Evolutionary conservation across 1,140 invertebrate species (phyloP), one percentile per base, ranked within the genome.

Genomic region (Coelopa frigida): DNA sequence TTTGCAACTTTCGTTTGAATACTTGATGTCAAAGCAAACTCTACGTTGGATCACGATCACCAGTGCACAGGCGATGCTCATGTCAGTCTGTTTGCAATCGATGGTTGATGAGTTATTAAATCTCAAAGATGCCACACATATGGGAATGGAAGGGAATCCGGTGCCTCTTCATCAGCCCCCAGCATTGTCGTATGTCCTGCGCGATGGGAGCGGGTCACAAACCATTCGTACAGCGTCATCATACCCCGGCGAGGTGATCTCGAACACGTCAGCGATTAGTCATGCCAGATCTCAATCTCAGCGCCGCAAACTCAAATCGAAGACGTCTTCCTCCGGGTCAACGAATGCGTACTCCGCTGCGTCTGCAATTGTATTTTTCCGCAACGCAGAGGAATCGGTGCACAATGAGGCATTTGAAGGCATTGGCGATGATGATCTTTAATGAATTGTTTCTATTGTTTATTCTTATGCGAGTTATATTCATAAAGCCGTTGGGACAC

Each of bases 101-200:
- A 92, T 97, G 80, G 94, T 97, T 1, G 90, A 96, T 68, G 92
- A 98, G 70, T 72, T 98, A 51, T 75, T 97, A 54, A 74, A 87
- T 53, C 89, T 89, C 70, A 87, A 85, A 65, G 77, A 79, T 59
- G 79, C 80, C 39, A 20, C 5, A 35, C 33, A 14, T 15, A 20
- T 20, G 20, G 33, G 15, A 35, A 10, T 5, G 14, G 20, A 39
- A 6, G 12, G 20, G 20, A 39, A 6, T 22, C 15, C 1, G 24
- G 12, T 39, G 14, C 12, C 10, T 39, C 55, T 4, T 51, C 53
- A n/a, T 59, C 62, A 6, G 14, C 35, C 36, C 11, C 73, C 72
- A 52, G 51, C 68, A 0, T 78, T 75, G 71, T 75, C 67, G 17
- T 80, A 78, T 50, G 68, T 79, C 55, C 75, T 71, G 57, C 66